Conservation (phyloP, 1,140 invertebrate genomes). For the Cherax destructor region DNA sequence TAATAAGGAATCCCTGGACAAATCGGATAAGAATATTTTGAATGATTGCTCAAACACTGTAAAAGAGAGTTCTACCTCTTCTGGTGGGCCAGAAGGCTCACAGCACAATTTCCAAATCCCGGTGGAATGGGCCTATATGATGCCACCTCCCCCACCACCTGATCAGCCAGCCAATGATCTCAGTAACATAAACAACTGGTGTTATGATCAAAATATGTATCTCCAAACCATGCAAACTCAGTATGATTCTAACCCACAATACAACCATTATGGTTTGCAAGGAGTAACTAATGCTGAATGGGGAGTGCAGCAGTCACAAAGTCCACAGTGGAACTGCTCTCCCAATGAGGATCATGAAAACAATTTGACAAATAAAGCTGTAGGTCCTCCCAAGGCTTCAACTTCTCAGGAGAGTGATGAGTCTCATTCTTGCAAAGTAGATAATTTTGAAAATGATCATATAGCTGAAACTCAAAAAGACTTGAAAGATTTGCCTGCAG, state of each 20-base stretch:
- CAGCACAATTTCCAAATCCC: slow-evolving; percentile 59
- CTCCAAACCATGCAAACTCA: slow-evolving; percentile 69
- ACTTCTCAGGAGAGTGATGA: not conserved
- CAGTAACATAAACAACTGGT: slow-evolving; percentile 57
- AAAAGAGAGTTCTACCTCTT: not conserved
- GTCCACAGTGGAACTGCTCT: not conserved
- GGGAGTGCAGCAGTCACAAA: not conserved
- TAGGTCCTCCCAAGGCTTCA: not conserved
- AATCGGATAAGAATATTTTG: not conserved
- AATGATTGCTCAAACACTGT: not conserved
- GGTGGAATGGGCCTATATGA: slow-evolving; percentile 70
- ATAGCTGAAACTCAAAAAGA: not conserved
- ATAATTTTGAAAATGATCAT: not conserved
- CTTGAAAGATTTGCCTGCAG: slow-evolving; percentile 39
- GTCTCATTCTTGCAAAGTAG: not conserved
- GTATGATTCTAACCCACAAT: not conserved
- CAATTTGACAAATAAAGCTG: not conserved
- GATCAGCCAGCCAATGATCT: slow-evolving; percentile 63
- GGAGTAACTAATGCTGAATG: not conserved
- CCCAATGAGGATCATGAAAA: not conserved
- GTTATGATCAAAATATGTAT: slow-evolving; percentile 67
- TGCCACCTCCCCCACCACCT: slow-evolving; percentile 63
- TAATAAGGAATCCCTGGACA: not conserved
- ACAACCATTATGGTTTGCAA: not conserved
- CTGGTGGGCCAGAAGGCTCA: not conserved